Base-by-base conservation (phyloP, 2,113 vertebrate species). In the Sebastes schlegelii region DNA sequence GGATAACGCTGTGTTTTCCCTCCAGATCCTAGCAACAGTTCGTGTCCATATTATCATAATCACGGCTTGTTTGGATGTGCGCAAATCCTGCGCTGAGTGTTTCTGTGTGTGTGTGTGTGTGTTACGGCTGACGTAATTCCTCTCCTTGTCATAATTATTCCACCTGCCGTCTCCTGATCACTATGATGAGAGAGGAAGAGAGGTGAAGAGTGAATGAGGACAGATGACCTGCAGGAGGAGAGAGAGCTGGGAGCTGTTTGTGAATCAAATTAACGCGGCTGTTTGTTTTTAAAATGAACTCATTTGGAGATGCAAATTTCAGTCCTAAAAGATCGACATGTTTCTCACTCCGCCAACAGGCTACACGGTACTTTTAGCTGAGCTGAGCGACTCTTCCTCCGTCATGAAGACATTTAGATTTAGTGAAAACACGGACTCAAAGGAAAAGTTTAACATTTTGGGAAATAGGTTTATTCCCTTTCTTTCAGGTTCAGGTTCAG, bases 71-170 rank as follows among this genome's bases (percentile, higher is more conserved):
- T 78, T 86, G 74, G 78, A 85, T 85, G 87, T 80, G 52, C 54
- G 69, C 76, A 85, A 74, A 84, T 90, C 84, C 83, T 77, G 65
- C 1, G n/a, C 43, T 0, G 6, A 65, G 61, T 57, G 72, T 17
- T 70, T 67, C 72, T 64, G 81, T 78, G 45, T 23, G 21, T 58
- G 2, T 34, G 26, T 34, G 34, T 34, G 34, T 26, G 14, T 26
- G n/a, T 17, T 4, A 52, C 13, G 34, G 23, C 62, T 83, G 60
- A 65, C 3, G 78, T 62, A 72, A 60, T 82, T 80, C 62, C 77
- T 85, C 82, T 82, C 73, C 64, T 82, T 23, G 45, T 58, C 49
- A 21, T 87, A 90, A 91, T 94, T 92, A 91, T 86, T 84, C 85
- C 73, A 84, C 61, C 67, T 12, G 43, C 76, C 34, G 75, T 55